phyloP scores from a whole-genome alignment of 2,888 invertebrate species.

The Pterobdella sp. region DNA sequence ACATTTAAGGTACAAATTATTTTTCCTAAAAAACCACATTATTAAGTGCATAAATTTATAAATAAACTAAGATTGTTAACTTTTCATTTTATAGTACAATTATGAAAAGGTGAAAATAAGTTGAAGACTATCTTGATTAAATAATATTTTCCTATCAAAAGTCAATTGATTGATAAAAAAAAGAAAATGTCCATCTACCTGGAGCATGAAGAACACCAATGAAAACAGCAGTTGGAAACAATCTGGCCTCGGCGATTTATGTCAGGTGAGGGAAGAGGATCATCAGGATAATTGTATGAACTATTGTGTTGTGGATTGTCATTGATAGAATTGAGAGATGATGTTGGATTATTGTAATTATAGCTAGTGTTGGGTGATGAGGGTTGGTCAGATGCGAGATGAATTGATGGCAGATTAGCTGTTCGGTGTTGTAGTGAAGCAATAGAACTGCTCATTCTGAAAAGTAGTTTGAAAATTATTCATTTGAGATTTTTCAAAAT shows the following conservation, averaged over 20 bases:
- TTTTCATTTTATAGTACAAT: no score
- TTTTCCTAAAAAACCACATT: no score
- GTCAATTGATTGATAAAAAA: not conserved
- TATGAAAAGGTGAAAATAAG: no score
- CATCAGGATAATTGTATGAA: conserved; percentile 13
- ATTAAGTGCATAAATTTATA: no score
- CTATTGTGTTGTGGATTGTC: conserved; percentile 14
- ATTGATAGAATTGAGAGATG: not conserved
- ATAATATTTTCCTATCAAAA: not conserved
- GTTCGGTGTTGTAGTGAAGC: conserved; percentile 2
- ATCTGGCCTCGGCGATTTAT: conserved; percentile 20
- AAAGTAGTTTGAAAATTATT: no score
- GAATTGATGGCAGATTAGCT: conserved; percentile 3
- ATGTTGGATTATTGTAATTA: not conserved
- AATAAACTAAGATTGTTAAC: no score
- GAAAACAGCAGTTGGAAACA: conserved; percentile 30
- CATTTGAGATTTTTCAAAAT: no score
- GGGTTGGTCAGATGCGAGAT: not conserved
- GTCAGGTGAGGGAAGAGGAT: conserved; percentile 23
- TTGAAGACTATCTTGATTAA: not conserved
- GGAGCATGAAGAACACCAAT: conserved; percentile 33
- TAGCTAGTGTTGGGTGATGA: not conserved
- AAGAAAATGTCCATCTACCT: conserved; percentile 18
- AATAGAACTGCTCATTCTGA: conserved; percentile 9
- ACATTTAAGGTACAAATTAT: no score